Conservation (phyloP, 2,888 invertebrate species). For the Cordilura impudica region DNA sequence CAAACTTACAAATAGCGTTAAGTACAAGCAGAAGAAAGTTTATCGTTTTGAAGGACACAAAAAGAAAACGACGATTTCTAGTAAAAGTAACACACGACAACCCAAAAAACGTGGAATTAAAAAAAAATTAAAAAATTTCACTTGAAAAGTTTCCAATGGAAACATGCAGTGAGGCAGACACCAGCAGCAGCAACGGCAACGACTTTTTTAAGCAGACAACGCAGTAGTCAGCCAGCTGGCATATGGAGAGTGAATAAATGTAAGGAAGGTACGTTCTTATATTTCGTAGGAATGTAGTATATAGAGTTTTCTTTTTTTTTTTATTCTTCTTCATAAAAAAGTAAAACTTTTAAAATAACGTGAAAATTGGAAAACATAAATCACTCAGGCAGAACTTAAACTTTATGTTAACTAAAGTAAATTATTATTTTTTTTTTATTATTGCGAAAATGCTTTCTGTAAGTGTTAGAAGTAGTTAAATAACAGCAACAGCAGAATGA, state of each 20-base stretch:
- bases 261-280: slow-evolving; percentile 22
- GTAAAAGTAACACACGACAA: slow-evolving; percentile 2
- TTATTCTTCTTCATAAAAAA: not conserved
- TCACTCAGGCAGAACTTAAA: slow-evolving; percentile 71
- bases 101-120: slow-evolving; percentile 39
- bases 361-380: slow-evolving; percentile 75
- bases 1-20: slow-evolving; percentile 38
- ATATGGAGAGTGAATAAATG: no score
- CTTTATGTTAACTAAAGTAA: slow-evolving; percentile 51
- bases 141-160: slow-evolving; percentile 40
- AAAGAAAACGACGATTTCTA: not conserved
- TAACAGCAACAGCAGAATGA: no score
- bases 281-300: slow-evolving; percentile 44
- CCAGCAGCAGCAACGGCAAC: no score
- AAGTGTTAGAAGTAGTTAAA: no score
- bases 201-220: no score
- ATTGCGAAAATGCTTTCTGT: no score
- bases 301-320: slow-evolving; percentile 34
- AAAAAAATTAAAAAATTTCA: slow-evolving; percentile 47
- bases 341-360: slow-evolving; percentile 59
- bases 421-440: slow-evolving; percentile 15
- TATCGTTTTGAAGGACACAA: not conserved
- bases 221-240: no score
- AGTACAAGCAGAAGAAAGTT: slow-evolving; percentile 3
- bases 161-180: slow-evolving; percentile 32